Evolutionary conservation across 2,113 vertebrate genomes (phyloP), one percentile per base, ranked within the genome.

Genomic region (human (Homo sapiens)): DNA sequence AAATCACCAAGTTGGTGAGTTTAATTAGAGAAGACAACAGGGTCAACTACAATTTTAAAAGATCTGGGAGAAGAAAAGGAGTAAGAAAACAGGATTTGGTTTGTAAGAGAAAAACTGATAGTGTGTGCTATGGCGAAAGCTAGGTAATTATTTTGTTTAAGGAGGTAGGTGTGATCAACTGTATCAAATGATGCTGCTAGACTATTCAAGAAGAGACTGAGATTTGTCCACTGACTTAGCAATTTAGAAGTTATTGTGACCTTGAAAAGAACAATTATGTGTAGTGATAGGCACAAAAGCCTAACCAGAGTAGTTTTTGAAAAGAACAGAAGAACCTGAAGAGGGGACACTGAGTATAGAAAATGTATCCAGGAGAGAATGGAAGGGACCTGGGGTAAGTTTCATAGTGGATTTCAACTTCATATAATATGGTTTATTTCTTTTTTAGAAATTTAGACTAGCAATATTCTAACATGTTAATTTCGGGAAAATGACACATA

Each of bases 21-120:
- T 73, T 93, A 68, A 83, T 90, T 93, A 61, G 22, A 97, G 35
- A 59, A 93, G 35, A 87, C 40, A 43, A 75, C 13, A 90, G 40
- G 4, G n/a, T 85, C 13, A 82, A 70, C 2, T n/a, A 45, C 23
- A 93, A 68, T 79, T 88, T 94, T 79, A 75, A 82, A 32, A 83
- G 17, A 27, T 78, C 18, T 10, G 2, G 25, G 38, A 92, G 20
- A 93, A 59, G 52, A 43, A 86, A 78, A 55, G 30, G 2, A 90
- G 57, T 9, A 78, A 83, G 30, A 20, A 86, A 82, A n/a, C 9
- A 89, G 86, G 25, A 90, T 2, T 30, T 50, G 75, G 38, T 55
- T 83, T 94, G 22, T 16, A 38, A 55, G 5, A 79, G 14, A 27
- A 90, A 88, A 93, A 27, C 27, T 17, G 66, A 45, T 2, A 66